Evolutionary conservation across 2,797 vertebrate genomes (phyloP).

Genomic region (Silurus lanzhouensis): DNA sequence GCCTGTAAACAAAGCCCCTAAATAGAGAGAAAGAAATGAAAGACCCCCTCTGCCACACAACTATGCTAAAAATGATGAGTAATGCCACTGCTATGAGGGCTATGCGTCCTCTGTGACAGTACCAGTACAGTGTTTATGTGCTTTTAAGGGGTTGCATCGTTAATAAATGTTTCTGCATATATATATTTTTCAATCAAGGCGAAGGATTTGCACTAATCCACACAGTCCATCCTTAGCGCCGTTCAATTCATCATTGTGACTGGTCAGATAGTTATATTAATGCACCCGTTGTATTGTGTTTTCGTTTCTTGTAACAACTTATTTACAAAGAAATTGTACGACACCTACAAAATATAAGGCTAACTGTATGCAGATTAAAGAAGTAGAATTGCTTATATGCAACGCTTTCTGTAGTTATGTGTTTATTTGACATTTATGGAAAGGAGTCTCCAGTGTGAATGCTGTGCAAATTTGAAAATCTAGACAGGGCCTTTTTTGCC

Average conservation of each 20-base stretch:
- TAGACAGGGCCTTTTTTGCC: not conserved
- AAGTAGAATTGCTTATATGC: not conserved
- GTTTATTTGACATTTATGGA: not conserved
- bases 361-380: not conserved
- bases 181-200: not conserved
- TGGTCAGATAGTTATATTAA: not conserved
- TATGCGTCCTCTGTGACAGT: slow-evolving; percentile 12
- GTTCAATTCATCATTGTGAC: not conserved
- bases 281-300: not conserved
- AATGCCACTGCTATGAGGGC: slow-evolving; percentile 45
- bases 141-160: slow-evolving; percentile 46
- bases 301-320: not conserved
- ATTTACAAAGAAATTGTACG: not conserved
- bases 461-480: not conserved
- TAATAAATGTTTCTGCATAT: not conserved
- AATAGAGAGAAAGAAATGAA: slow-evolving; percentile 41
- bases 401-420: not conserved
- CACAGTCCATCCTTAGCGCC: not conserved
- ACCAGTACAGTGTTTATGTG: slow-evolving; percentile 24
- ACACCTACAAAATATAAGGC: not conserved
- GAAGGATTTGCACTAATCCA: not conserved
- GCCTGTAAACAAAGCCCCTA: slow-evolving; percentile 52
- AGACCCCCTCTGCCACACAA: slow-evolving; percentile 36
- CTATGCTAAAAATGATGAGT: slow-evolving; percentile 56
- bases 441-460: not conserved